Conservation (phyloP, 2,113 vertebrate genomes). For the Anser cygnoides region DNA sequence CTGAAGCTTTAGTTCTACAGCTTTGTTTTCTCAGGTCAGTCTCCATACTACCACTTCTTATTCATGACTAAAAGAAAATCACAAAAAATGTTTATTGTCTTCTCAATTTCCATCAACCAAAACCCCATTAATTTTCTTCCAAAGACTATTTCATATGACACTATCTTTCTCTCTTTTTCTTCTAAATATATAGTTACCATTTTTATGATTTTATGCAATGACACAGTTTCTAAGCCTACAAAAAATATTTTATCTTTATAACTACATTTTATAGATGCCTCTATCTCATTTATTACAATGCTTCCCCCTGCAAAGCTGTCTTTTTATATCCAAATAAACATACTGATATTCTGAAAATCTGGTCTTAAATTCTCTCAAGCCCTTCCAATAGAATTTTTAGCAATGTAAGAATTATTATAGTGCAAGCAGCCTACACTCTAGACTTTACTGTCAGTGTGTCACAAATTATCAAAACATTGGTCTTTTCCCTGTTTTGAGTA, state of each 20-base stretch:
- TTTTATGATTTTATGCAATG: background rate
- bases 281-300: background rate
- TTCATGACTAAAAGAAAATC: background rate
- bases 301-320: constrained; percentile 6
- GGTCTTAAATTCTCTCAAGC: constrained; percentile 30
- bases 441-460: constrained; percentile 1
- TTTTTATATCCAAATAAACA: constrained; percentile 33
- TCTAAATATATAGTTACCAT: background rate
- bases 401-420: constrained; percentile 12
- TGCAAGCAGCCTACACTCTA: background rate
- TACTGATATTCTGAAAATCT: constrained; percentile 26
- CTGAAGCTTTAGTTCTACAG: background rate
- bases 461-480: constrained; percentile 5
- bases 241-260: constrained; percentile 33
- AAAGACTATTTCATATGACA: background rate
- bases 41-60: background rate
- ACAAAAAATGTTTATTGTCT: background rate
- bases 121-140: background rate
- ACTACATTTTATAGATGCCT: constrained; percentile 17
- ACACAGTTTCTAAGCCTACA: background rate
- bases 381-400: constrained; percentile 5
- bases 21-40: background rate
- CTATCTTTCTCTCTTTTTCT: background rate
- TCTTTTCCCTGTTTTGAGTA: background rate
- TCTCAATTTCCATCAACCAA: constrained; percentile 1